Evolutionary conservation across 2,888 invertebrate genomes (phyloP), one percentile per base, ranked within the genome.

Genomic region (Sesia apiformis): DNA sequence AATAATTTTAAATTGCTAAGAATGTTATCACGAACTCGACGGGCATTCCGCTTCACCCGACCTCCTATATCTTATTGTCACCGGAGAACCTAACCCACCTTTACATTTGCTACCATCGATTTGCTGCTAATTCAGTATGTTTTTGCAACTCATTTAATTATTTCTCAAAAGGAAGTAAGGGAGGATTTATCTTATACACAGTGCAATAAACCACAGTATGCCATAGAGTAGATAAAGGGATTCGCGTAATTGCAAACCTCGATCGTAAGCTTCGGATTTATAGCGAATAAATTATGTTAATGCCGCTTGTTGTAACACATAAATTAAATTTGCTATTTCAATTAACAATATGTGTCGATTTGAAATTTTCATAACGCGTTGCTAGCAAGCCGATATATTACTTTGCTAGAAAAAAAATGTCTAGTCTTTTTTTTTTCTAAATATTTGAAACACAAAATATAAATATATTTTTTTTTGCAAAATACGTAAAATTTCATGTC

Each of bases 281-380:
- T 78, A 65, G 67, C 63, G 68, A 68, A 77, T 77, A 74, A 70
- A 78, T 81, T 74, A 80, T 76, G 74, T 65, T 77, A 77, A 80
- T 78, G 72, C 69, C 60, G 62, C 40, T 8, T 40, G 50, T 52
- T 40, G 23, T n/a, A 50, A 5, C 5, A 46, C 23, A 46, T 46
- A 46, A 23, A 23, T 23, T 23, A 23, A 38, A 52, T 52, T 52
- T 40, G 52, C 40, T 40, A 40, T 52, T 52, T 52, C 52, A 52
- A 52, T 50, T 50, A 50, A 50, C 6, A 6, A 38, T 50, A 38
- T 38, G 38, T 39, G 50, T 50, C 38, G 7, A 39, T 50, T 50
- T 6, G 5, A 7, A n/a, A n/a, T 6, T 46, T 46, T 8, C 23
- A n/a, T 46, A 8, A 46, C n/a, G 8, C n/a, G n/a, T 46, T 46